Evolutionary conservation across 2,888 invertebrate genomes (phyloP).

Genomic region (Cylindroiulus punctatus): DNA sequence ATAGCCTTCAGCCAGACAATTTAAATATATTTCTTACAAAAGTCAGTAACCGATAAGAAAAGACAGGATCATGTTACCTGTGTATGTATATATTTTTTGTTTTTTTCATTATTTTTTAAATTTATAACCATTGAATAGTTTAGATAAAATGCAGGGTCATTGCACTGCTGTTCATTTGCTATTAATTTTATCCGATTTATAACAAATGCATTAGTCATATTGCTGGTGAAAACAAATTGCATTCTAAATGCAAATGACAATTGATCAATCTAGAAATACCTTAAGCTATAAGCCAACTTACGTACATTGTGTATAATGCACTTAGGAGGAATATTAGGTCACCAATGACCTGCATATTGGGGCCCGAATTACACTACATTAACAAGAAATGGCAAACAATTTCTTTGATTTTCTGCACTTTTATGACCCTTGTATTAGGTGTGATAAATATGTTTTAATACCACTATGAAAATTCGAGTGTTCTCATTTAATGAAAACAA

Average conservation of each 20-base stretch:
- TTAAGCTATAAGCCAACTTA: neutral
- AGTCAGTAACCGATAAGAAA: constrained; percentile 44
- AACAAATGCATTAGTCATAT: neutral
- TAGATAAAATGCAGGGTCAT: neutral
- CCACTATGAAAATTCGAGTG: too few species aligned
- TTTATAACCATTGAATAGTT: constrained; percentile 6
- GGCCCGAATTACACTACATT: too few species aligned
- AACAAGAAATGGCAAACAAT: too few species aligned
- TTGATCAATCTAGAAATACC: neutral
- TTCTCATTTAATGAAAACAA: too few species aligned
- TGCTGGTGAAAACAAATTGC: neutral
- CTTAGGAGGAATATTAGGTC: neutral
- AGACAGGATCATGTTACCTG: neutral
- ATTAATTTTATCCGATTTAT: constrained; percentile 14
- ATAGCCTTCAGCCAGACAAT: neutral
- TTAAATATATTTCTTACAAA: neutral
- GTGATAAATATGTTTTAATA: too few species aligned
- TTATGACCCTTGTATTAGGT: too few species aligned
- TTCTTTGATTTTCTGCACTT: too few species aligned
- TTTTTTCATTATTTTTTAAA: neutral
- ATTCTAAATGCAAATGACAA: neutral
- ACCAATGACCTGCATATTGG: constrained; percentile 3
- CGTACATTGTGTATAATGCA: neutral
- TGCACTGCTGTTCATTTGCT: neutral
- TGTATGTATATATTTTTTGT: neutral